Conservation (phyloP, 1,140 invertebrate species). For the Kradibia gibbosae region DNA sequence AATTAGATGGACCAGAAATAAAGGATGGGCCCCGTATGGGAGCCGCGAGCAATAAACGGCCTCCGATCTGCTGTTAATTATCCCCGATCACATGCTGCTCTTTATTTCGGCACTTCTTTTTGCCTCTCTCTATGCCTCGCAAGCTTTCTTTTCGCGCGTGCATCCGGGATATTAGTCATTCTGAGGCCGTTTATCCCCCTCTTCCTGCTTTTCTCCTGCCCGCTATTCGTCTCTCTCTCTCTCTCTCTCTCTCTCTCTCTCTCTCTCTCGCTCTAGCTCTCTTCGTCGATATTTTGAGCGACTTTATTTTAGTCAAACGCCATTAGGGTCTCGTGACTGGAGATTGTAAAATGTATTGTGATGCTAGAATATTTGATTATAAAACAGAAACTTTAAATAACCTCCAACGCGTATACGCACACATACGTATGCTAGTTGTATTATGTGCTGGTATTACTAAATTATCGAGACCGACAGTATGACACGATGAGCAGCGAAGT, state of each 20-base stretch:
- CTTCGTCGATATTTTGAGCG: background rate
- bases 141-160: background rate
- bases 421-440: too few species aligned
- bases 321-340: background rate
- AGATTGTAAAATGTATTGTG: background rate
- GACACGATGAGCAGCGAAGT: background rate
- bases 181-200: background rate
- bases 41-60: background rate
- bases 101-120: background rate
- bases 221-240: background rate
- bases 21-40: background rate
- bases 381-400: too few species aligned
- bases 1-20: slow-evolving; percentile 38
- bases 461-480: background rate
- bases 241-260: background rate
- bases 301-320: background rate
- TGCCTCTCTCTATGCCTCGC: background rate
- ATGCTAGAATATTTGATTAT: background rate
- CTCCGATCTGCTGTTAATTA: slow-evolving; percentile 41
- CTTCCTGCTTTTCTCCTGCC: background rate
- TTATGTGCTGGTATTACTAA: too few species aligned
- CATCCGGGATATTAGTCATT: slow-evolving; percentile 29
- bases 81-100: background rate
- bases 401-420: too few species aligned
- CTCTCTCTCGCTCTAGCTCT: background rate